Base-by-base conservation (phyloP, 2,113 vertebrate genomes). In the Oplegnathus fasciatus region DNA sequence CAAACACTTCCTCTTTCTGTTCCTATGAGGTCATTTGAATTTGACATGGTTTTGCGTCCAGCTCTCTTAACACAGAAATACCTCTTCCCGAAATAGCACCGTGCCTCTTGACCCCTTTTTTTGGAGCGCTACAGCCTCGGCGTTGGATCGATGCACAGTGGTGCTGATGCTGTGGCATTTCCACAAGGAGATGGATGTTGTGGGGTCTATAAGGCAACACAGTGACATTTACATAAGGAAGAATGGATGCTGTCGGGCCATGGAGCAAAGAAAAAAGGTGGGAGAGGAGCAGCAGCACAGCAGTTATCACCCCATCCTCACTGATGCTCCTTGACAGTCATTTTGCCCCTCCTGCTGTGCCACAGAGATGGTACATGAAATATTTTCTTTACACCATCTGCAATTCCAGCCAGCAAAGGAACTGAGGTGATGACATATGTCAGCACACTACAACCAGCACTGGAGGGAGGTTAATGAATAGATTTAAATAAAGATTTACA, bases 221-320 rank as follows among this genome's bases (percentile, higher is more conserved):
- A 67, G 75, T 89, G 90, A 85, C 91, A 94, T 93, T 94, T 90
- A 90, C 91, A 94, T 92, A 88, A 82, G 87, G 78, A 80, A 67
- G 80, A 87, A 84, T 83, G 79, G 78, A 82, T 81, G 75, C 68
- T 66, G 65, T 72, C 58, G 46, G 81, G 67, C 76, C 76, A 54
- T 28, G 52, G 82, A 75, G 72, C 74, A 46, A 54, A 42, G 28
- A 80, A 77, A 72, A 55, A 65, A 57, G 60, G 77, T 55, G 70
- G 67, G 44, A 78, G 30, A 62, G 37, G 58, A 79, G 58, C 46
- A 32, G 75, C 37, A 11, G 75, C 32, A 44, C 65, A 78, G 78
- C 42, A 3, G 75, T 90, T 92, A 89, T 86, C 92, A 68, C 70
- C 81, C 76, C 78, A 34, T 87, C 77, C 80, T 75, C 84, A 65